phyloP scores from a whole-genome alignment of 2,888 invertebrate species.

The Drosophila putrida region DNA sequence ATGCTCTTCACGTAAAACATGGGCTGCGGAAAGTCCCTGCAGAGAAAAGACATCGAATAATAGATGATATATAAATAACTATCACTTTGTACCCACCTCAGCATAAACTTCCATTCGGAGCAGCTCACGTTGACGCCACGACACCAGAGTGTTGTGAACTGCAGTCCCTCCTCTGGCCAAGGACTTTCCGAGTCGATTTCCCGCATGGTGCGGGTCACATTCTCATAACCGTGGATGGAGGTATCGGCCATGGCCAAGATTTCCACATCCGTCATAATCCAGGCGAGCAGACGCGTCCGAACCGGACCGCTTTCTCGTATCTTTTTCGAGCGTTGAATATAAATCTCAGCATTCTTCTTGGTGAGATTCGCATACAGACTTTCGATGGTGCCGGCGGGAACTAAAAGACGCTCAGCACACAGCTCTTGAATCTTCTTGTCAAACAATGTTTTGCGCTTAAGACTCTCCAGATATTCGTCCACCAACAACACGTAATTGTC shows the following conservation, averaged over 20 bases:
- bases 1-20: slow-evolving; percentile 93
- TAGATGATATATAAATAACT: background rate
- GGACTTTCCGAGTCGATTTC: slow-evolving; percentile 96
- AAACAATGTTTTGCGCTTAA: slow-evolving; percentile 94
- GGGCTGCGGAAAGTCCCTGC: slow-evolving; percentile 97
- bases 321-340: slow-evolving; percentile 94
- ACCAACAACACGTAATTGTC: slow-evolving; percentile 98
- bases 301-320: slow-evolving; percentile 87
- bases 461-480: slow-evolving; percentile 97
- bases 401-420: slow-evolving; percentile 92
- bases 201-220: slow-evolving; percentile 90
- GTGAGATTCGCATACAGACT: slow-evolving; percentile 94
- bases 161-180: slow-evolving; percentile 95
- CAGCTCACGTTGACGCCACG: slow-evolving; percentile 93
- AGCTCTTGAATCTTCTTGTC: slow-evolving; percentile 95
- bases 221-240: slow-evolving; percentile 92
- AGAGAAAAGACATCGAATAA: rapidly evolving
- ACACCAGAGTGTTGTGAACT: slow-evolving; percentile 97
- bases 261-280: slow-evolving; percentile 90
- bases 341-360: slow-evolving; percentile 97
- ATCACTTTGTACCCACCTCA: slow-evolving; percentile 85
- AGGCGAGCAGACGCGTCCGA: slow-evolving; percentile 93
- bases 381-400: slow-evolving; percentile 94
- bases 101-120: slow-evolving; percentile 93
- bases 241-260: slow-evolving; percentile 93